Conservation (phyloP, 1,140 invertebrate genomes). For the Bombus confusus region DNA sequence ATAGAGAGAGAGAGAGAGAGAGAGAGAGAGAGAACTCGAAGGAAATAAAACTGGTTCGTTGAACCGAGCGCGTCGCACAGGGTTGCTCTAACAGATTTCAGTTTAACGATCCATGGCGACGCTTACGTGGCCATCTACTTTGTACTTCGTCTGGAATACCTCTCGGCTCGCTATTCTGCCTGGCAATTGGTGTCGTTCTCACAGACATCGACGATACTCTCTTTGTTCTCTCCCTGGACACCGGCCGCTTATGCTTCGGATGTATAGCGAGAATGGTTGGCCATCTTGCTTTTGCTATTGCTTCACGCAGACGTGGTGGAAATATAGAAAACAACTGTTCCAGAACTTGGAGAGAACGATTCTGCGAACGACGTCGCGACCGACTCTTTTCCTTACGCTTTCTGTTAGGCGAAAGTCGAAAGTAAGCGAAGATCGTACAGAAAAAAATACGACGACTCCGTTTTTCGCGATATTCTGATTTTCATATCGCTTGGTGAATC, state of each 20-base stretch:
- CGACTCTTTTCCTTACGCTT: not conserved
- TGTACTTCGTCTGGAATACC: slow-evolving; percentile 32
- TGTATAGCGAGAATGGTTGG: slow-evolving; percentile 1
- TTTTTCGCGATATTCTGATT: not conserved
- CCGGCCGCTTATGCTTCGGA: slow-evolving; percentile 2
- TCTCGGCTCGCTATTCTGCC: slow-evolving; percentile 18
- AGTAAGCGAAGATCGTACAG: not conserved
- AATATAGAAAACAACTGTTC: slow-evolving; percentile 16
- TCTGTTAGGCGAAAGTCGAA: not conserved
- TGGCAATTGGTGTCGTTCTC: slow-evolving; percentile 38
- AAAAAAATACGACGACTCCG: not conserved
- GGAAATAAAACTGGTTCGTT: slow-evolving; percentile 37
- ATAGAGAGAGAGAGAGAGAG: not conserved
- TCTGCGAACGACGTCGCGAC: not conserved
- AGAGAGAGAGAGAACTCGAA: not conserved
- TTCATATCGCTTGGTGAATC: too few relatives aligned
- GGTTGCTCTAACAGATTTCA: slow-evolving; percentile 41
- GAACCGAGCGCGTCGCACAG: slow-evolving; percentile 11
- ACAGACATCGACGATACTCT: slow-evolving; percentile 34
- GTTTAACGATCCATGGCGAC: slow-evolving; percentile 42
- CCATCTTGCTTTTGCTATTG: slow-evolving; percentile 17
- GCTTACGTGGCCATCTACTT: slow-evolving; percentile 44
- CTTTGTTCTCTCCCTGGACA: slow-evolving; percentile 32
- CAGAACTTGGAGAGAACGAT: not conserved
- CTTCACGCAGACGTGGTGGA: not conserved